These are phyloP conservation scores for Paracanthobrama guichenoti DNA, from an alignment of 2,113 vertebrate genomes.

Conservation along the genomic window DNA sequence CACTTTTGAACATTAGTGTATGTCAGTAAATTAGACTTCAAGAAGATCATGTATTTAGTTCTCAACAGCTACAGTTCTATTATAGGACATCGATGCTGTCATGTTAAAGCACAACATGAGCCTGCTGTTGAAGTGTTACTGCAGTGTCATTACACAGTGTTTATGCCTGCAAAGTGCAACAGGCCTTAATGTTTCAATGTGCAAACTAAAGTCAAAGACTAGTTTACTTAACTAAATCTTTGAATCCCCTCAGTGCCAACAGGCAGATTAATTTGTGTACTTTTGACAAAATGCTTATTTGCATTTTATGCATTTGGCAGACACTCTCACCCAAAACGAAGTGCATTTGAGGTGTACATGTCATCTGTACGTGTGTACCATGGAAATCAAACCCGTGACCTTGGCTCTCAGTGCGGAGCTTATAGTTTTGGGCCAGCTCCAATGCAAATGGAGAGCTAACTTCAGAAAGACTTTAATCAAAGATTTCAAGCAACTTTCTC, in stretches of 20 bases:
- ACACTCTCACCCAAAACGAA: not conserved
- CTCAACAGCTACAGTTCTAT: not conserved
- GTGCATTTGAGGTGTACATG: not conserved
- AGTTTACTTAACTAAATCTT: constrained; percentile 27
- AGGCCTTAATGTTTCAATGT: not conserved
- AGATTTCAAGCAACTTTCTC: constrained; percentile 19
- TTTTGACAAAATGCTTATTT: constrained; percentile 30
- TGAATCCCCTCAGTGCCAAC: not conserved
- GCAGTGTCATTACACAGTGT: not conserved
- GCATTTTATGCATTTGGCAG: not conserved
- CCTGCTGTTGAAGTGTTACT: not conserved
- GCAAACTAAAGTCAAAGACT: not conserved
- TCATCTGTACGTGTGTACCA: not conserved
- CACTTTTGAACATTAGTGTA: not conserved
- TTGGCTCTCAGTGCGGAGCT: not conserved
- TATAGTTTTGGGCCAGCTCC: constrained; percentile 51
- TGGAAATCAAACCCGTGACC: not conserved
- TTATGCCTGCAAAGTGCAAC: not conserved
- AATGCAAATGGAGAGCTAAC: constrained; percentile 47
- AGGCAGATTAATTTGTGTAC: constrained; percentile 23
- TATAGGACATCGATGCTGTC: not conserved
- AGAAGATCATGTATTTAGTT: not conserved
- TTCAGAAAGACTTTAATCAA: constrained; percentile 52
- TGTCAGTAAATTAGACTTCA: not conserved
- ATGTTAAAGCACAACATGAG: not conserved